These are phyloP conservation scores for Volucella inanis DNA, from an alignment of 2,888 invertebrate genomes.

Conservation along the genomic window DNA sequence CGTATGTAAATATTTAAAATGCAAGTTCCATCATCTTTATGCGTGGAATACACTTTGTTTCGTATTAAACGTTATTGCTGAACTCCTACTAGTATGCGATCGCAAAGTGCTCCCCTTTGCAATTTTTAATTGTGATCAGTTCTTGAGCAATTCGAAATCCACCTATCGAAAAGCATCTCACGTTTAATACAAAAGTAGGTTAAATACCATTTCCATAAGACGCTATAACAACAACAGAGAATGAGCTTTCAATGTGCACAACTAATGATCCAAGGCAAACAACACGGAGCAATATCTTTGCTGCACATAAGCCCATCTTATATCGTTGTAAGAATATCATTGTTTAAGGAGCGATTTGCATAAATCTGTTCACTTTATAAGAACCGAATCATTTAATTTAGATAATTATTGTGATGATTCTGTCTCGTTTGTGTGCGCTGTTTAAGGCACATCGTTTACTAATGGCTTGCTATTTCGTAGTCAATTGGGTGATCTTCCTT, in stretches of 20 bases:
- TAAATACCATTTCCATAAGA: slow-evolving; percentile 67
- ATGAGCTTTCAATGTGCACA: slow-evolving; percentile 42
- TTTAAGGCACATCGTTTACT: slow-evolving; percentile 62
- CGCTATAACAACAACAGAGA: slow-evolving; percentile 35
- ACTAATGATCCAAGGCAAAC: slow-evolving; percentile 64
- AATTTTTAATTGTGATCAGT: slow-evolving; percentile 39
- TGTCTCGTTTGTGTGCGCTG: slow-evolving; percentile 53
- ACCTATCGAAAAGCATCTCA: slow-evolving; percentile 66
- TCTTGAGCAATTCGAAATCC: slow-evolving; percentile 59
- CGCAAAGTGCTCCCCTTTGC: slow-evolving; percentile 7
- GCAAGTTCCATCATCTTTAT: too few relatives aligned
- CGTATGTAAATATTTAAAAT: too few relatives aligned
- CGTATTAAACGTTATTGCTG: too few relatives aligned
- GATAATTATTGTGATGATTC: slow-evolving; percentile 68
- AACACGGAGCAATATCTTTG: slow-evolving; percentile 43
- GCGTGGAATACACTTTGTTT: too few relatives aligned
- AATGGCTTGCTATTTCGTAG: slow-evolving; percentile 39
- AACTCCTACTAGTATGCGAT: too few relatives aligned
- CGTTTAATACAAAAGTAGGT: slow-evolving; percentile 69
- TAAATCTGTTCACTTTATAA: slow-evolving; percentile 69
- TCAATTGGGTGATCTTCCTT: slow-evolving; percentile 52
- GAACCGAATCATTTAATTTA: slow-evolving; percentile 72
- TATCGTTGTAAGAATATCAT: too few relatives aligned
- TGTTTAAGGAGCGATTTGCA: slow-evolving; percentile 41
- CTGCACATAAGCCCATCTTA: background rate